Evolutionary conservation across 1,140 invertebrate genomes (phyloP).

Genomic region (Limonius californicus): DNA sequence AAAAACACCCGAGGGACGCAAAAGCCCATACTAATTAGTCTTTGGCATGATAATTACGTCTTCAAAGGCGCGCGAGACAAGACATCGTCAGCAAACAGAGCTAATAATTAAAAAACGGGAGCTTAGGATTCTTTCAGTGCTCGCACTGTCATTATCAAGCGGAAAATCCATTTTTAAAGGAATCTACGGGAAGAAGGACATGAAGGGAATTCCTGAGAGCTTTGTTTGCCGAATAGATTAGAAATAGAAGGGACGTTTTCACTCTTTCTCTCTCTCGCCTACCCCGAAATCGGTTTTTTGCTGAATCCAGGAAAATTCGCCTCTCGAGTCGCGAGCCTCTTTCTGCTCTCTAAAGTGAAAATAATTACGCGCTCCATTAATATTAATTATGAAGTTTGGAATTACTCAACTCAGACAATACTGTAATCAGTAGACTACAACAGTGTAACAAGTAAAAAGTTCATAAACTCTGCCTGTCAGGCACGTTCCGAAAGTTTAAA

Average conservation of each 20-base stretch:
- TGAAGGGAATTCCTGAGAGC: slow-evolving; percentile 17
- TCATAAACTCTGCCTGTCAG: neutral
- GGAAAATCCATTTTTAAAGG: slow-evolving; percentile 20
- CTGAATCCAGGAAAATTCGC: neutral
- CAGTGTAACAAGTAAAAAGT: neutral
- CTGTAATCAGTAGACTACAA: neutral
- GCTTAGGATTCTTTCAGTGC: slow-evolving; percentile 6
- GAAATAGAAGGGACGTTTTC: too few relatives aligned
- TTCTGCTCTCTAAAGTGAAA: too few relatives aligned
- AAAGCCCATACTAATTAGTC: slow-evolving; percentile 19
- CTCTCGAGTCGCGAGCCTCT: too few relatives aligned
- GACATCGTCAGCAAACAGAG: slow-evolving; percentile 21
- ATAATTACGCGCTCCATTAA: neutral
- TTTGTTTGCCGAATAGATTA: slow-evolving; percentile 2
- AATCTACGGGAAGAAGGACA: slow-evolving; percentile 14
- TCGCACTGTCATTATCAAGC: neutral
- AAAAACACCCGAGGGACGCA: neutral
- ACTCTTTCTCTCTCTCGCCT: slow-evolving; percentile 1
- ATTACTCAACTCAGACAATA: neutral
- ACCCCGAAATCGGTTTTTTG: neutral
- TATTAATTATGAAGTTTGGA: slow-evolving; percentile 7
- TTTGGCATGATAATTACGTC: slow-evolving; percentile 18
- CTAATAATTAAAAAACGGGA: slow-evolving; percentile 22
- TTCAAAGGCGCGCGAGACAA: slow-evolving; percentile 20
- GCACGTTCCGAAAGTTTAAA: neutral